Conservation (phyloP, 2,797 vertebrate genomes). For the Enteromius unitaeniatus region DNA sequence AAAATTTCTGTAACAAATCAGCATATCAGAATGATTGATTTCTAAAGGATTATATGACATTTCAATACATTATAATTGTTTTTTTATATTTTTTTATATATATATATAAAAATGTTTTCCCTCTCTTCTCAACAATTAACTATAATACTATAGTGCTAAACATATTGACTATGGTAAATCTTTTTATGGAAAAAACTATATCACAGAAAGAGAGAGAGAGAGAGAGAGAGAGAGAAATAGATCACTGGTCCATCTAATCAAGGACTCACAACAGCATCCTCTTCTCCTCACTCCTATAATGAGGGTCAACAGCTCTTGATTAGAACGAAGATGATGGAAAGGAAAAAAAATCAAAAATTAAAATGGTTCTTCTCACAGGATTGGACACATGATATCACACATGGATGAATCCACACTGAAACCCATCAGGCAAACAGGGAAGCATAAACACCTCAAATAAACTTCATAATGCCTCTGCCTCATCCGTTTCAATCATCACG, state of each 20-base stretch:
- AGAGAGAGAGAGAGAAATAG: constrained; percentile 22
- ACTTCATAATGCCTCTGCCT: not conserved
- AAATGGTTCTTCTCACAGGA: constrained; percentile 52
- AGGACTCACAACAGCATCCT: constrained; percentile 58
- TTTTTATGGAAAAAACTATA: not conserved
- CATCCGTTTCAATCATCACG: not conserved
- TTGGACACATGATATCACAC: constrained; percentile 33
- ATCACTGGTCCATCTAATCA: constrained; percentile 63
- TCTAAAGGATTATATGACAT: too few relatives aligned
- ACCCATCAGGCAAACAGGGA: not conserved
- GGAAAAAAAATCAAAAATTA: constrained; percentile 45
- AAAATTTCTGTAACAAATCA: not conserved
- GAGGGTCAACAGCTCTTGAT: constrained; percentile 68
- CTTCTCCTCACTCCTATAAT: constrained; percentile 61
- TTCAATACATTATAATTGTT: too few relatives aligned
- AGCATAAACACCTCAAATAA: constrained; percentile 5
- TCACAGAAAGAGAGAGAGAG: not conserved
- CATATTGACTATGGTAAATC: not conserved
- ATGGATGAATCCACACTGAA: constrained; percentile 9
- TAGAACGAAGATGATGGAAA: constrained; percentile 51
- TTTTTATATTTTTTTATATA: too few relatives aligned
- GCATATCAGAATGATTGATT: too few relatives aligned
- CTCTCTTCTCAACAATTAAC: too few relatives aligned
- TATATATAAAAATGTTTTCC: too few relatives aligned
- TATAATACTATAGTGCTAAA: not conserved